Evolutionary conservation across 2,113 vertebrate genomes (phyloP).

Genomic region (Buteo buteo): DNA sequence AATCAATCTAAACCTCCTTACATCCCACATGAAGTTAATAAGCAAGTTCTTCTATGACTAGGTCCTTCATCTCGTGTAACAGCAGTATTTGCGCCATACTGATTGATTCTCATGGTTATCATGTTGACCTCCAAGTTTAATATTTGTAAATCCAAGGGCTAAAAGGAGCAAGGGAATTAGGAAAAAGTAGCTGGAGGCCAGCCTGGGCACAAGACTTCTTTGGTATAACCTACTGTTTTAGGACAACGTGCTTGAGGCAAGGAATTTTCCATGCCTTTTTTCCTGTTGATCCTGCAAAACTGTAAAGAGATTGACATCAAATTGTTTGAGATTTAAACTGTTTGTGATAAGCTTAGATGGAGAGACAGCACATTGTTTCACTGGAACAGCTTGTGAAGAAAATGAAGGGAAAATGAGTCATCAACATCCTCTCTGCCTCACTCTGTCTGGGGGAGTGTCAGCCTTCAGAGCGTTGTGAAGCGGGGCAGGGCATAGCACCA

Average conservation of each 20-base stretch:
- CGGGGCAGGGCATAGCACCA: background rate
- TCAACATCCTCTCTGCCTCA: background rate
- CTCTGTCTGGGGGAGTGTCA: background rate
- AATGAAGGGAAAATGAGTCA: slow-evolving; percentile 40
- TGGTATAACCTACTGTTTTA: background rate
- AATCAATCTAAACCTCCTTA: background rate
- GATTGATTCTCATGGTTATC: background rate
- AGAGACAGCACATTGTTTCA: background rate
- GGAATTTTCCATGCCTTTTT: background rate
- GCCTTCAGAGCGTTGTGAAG: background rate
- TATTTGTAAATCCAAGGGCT: background rate
- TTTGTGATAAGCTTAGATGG: background rate
- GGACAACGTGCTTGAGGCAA: background rate
- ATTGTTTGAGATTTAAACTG: background rate
- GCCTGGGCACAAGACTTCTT: background rate
- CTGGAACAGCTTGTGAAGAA: slow-evolving; percentile 12
- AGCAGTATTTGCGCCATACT: background rate
- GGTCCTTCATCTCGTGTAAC: background rate
- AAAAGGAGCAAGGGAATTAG: background rate
- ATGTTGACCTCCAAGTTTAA: background rate
- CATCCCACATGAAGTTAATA: background rate
- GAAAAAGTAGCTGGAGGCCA: background rate
- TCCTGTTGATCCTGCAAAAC: background rate
- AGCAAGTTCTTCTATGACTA: background rate
- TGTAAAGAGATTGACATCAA: background rate